Evolutionary conservation across 2,888 invertebrate species (phyloP), one percentile per base, ranked within the genome.

Genomic region (Frankliniella intonsa): DNA sequence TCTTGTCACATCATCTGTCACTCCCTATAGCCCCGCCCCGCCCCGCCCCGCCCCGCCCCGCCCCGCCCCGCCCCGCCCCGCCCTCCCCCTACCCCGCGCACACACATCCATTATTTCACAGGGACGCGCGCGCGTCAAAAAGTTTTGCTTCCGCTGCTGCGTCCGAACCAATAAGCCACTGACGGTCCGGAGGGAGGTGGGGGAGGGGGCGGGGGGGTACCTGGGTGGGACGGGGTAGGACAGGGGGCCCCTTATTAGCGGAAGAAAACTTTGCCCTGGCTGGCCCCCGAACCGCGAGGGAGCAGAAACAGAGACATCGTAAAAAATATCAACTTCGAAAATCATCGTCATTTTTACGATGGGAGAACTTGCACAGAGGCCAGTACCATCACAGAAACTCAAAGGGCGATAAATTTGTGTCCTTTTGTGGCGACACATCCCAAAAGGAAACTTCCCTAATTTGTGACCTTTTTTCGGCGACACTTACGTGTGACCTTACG

Each of bases 21-120:
- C 69, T 69, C 7, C 69, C 22, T 62, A 17, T 11, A 19, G 62
- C 19, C 22, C n/a, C n/a, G n/a, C 22, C 22, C 9, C n/a, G n/a
- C 69, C 69, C n/a, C 65, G 65, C 65, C 65, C n/a, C 65, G 65
- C n/a, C 65, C 17, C 65, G n/a, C 65, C 65, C n/a, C 65, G 65
- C 65, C 65, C 17, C 65, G 65, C 65, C 65, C n/a, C 65, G 69
- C 69, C 69, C 0, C 22, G 69, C 69, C 69, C 69, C 69, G 22
- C 69, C 69, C 69, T 22, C 69, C 5, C 69, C 22, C 12, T 17
- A 55, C 17, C 3, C 12, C 8, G 12, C 17, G 14, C 55, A 8
- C 55, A 22, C 69, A 69, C 69, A 69, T 69, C 69, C 69, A 69
- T 69, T 69, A 69, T 69, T 69, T 69, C 69, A 69, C 69, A 69